Base-by-base conservation (phyloP, 2,888 invertebrate species). In the Tetanocera ferruginea region DNA sequence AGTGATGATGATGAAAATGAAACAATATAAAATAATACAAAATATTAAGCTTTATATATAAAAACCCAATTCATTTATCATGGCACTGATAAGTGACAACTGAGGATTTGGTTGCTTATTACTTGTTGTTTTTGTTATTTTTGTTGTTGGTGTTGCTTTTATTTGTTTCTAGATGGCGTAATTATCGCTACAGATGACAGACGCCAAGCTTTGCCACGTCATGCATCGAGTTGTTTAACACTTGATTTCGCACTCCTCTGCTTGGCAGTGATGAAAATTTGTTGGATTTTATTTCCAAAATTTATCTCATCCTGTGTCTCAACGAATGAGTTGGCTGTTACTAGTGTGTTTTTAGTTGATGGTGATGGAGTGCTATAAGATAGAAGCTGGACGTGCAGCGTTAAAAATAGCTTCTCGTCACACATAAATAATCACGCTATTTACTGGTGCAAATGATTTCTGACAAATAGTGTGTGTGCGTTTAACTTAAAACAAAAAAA, bases 31-130 rank as follows among this genome's bases (percentile, higher is more conserved):
- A 55, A 23, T 19, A 23, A 55, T 23, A 55, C 55, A 55, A 55
- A 60, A 60, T 28, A 60, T 17, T 6, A 19, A 25, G 60, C 23
- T 28, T 9, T 28, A n/a, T 19, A n/a, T 19, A 19, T 34, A n/a
- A 37, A 66, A 52, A 67, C 43, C 43, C 17, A 43, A 71, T 57
- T 25, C 55, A 71, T 57, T 57, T 71, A 71, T 71, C 71, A 71
- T 34, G 71, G 34, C 31, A 55, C 31, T 34, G 31, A 52, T 55
- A 28, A 71, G 55, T 34, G 34, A 31, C 52, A 71, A 31, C 17
- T 34, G 23, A 37, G 23, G 57, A 60, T 60, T 60, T 25, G 57
- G 25, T 28, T 23, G 14, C 31, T 8, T 37, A 6, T 17, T n/a
- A n/a, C n/a, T 67, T 67, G 43, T 43, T 43, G 19, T 37, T 34